phyloP scores from a whole-genome alignment of 2,888 invertebrate genomes.

The Cheilosia grossa region DNA sequence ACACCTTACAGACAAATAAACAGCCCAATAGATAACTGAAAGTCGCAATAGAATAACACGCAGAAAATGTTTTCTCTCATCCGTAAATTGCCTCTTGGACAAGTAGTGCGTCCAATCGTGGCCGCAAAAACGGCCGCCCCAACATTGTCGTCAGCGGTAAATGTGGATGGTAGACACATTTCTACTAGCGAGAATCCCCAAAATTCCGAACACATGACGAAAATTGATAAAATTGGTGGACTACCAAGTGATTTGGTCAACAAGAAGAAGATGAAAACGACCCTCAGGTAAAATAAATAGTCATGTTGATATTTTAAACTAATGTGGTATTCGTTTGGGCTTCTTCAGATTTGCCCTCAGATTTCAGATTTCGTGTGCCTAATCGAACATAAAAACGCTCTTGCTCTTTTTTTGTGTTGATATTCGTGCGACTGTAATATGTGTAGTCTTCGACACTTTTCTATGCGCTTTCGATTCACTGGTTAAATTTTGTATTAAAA shows the following conservation, averaged over 20 bases:
- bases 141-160: slow-evolving; percentile 1
- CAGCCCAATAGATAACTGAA: neutral
- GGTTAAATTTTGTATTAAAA: no score
- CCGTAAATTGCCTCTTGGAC: slow-evolving; percentile 76
- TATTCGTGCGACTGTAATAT: no score
- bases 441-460: no score
- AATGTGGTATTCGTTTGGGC: no score
- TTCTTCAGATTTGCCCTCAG: no score
- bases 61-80: slow-evolving; percentile 78
- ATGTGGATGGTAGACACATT: slow-evolving; percentile 70
- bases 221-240: slow-evolving; percentile 79
- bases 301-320: no score
- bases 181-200: slow-evolving; percentile 80
- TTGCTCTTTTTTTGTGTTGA: no score
- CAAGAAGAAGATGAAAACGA: slow-evolving; percentile 80
- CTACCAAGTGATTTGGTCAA: slow-evolving; percentile 79
- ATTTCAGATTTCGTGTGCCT: no score
- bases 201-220: slow-evolving; percentile 78
- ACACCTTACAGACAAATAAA: no score
- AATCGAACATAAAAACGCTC: no score
- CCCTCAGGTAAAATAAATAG: slow-evolving; percentile 77
- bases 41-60: neutral
- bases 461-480: no score
- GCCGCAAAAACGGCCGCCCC: slow-evolving; percentile 6
- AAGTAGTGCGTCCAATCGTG: slow-evolving; percentile 58